phyloP scores from a whole-genome alignment of 2,113 vertebrate genomes.

The Oceanites oceanicus region DNA sequence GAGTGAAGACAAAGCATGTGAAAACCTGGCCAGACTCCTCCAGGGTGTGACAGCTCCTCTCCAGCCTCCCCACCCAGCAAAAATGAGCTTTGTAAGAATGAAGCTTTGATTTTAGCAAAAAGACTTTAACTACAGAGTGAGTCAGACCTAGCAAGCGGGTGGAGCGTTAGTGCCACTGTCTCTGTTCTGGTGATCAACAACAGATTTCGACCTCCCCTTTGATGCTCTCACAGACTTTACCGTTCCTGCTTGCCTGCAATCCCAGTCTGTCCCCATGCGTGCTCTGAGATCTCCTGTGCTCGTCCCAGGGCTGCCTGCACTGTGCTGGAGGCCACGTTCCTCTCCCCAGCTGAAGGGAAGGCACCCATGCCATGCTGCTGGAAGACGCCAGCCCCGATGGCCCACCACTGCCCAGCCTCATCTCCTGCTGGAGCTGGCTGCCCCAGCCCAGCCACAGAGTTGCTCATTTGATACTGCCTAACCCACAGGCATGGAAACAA shows the following conservation, averaged over 20 bases:
- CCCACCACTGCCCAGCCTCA: not conserved
- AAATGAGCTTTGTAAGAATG: not conserved
- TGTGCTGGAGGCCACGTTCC: not conserved
- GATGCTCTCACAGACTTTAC: not conserved
- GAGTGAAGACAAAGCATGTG: not conserved
- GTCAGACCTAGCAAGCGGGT: not conserved
- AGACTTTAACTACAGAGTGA: not conserved
- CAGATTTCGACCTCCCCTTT: not conserved
- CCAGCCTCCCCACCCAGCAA: not conserved
- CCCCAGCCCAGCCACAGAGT: not conserved
- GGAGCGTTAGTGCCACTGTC: not conserved
- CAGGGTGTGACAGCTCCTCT: not conserved
- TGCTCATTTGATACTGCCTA: not conserved
- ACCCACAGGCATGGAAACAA: not conserved
- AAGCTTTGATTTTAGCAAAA: not conserved
- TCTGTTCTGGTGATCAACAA: not conserved
- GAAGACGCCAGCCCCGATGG: not conserved
- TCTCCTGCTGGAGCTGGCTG: not conserved
- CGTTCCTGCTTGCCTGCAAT: not conserved
- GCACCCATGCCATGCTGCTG: not conserved
- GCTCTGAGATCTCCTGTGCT: not conserved
- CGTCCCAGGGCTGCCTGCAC: not conserved
- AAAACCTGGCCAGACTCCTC: not conserved
- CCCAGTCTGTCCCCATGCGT: rapidly evolving
- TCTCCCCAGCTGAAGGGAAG: not conserved